Conservation (phyloP, 2,888 invertebrate species). For the Polymixis lichenea region DNA sequence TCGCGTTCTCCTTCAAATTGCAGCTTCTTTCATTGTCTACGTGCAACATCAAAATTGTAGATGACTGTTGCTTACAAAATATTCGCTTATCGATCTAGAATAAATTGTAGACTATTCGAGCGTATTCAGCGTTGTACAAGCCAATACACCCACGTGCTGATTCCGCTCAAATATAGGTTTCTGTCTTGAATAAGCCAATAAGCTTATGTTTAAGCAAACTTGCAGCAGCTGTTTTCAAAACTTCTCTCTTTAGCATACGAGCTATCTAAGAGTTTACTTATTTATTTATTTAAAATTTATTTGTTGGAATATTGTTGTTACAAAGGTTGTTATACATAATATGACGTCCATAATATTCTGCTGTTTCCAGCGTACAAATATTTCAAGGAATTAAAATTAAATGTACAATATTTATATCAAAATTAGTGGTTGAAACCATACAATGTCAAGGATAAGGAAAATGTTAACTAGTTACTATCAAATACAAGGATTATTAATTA, state of each 20-base stretch:
- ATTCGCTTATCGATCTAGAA: slow-evolving; percentile 8
- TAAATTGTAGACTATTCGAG: slow-evolving; percentile 28
- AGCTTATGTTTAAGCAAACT: slow-evolving; percentile 19
- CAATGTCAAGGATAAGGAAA: no score
- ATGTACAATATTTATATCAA: no score
- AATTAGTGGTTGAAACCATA: no score
- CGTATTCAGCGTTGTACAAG: slow-evolving; percentile 24
- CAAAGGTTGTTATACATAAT: no score
- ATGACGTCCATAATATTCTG: no score
- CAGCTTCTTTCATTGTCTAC: not conserved
- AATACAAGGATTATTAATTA: no score
- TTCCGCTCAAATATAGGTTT: slow-evolving; percentile 19
- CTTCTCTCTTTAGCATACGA: not conserved
- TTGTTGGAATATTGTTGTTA: no score
- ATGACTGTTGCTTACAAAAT: slow-evolving; percentile 23
- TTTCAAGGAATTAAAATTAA: no score
- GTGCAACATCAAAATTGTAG: not conserved
- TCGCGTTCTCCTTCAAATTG: not conserved
- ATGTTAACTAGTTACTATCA: no score
- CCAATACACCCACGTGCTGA: slow-evolving; percentile 8
- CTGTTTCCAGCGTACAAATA: no score
- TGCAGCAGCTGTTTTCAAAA: not conserved
- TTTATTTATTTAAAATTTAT: no score
- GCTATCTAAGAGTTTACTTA: not conserved
- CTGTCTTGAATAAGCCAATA: slow-evolving; percentile 30